These are phyloP conservation scores for Phoxinus dragarum DNA, from an alignment of 2,797 vertebrate genomes.

Conservation along the genomic window DNA sequence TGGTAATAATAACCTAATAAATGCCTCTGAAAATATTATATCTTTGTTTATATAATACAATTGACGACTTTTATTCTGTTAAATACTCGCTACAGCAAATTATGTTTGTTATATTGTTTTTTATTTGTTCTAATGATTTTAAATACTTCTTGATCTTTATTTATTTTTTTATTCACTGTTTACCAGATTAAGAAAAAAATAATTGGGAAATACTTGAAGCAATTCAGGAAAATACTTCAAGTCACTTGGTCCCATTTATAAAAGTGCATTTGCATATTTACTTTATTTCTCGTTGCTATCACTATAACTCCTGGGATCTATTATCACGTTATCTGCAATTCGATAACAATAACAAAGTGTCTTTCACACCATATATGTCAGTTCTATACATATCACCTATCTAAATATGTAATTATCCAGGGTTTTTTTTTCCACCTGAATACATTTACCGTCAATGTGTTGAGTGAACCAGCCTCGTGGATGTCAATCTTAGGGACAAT, in stretches of 20 bases:
- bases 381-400: slow-evolving; percentile 15
- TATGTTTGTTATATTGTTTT: background rate
- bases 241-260: background rate
- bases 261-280: background rate
- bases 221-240: background rate
- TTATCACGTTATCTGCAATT: background rate
- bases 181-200: background rate
- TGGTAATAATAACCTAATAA: background rate
- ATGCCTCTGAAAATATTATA: background rate
- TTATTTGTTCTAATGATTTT: background rate
- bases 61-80: background rate
- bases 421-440: slow-evolving; percentile 38
- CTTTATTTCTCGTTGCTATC: background rate
- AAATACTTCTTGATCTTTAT: background rate
- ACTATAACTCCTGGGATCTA: background rate
- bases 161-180: background rate
- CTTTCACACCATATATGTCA: background rate
- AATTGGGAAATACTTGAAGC: background rate
- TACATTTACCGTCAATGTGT: slow-evolving; percentile 32
- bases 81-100: background rate
- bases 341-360: background rate
- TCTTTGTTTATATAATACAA: background rate
- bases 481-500: background rate
- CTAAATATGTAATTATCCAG: slow-evolving; percentile 55
- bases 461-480: slow-evolving; percentile 5